phyloP scores from a whole-genome alignment of 2,888 invertebrate species.

The Diaprepes abbreviatus region DNA sequence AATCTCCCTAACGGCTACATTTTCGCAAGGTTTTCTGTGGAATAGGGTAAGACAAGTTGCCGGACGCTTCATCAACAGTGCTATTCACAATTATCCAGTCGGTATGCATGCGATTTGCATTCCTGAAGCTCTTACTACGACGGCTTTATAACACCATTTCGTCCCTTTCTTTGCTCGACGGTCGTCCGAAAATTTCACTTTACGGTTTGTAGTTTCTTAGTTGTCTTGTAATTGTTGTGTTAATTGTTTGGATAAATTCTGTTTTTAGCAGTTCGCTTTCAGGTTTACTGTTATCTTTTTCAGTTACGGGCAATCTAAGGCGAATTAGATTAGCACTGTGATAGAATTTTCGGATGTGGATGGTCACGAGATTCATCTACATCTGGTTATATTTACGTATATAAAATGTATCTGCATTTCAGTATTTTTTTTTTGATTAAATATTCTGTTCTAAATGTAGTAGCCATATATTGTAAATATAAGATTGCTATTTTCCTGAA shows the following conservation, averaged over 20 bases:
- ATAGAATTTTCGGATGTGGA: too few relatives aligned
- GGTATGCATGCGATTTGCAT: conserved; percentile 63
- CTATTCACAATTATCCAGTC: conserved; percentile 65
- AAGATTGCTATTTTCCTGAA: too few relatives aligned
- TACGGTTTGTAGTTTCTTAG: conserved; percentile 35
- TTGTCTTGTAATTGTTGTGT: conserved; percentile 39
- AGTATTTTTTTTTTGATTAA: too few relatives aligned
- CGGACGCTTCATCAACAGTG: conserved; percentile 67
- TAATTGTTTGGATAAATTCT: conserved; percentile 39
- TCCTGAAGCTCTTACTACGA: conserved; percentile 51
- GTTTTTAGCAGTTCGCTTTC: conserved; percentile 23
- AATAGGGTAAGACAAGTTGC: conserved; percentile 53
- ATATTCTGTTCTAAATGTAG: too few relatives aligned
- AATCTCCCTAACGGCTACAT: conserved; percentile 16
- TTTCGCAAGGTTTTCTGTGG: conserved; percentile 19
- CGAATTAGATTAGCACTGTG: too few relatives aligned
- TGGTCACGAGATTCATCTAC: too few relatives aligned
- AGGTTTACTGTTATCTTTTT: neutral
- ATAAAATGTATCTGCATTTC: too few relatives aligned
- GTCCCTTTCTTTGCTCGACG: conserved; percentile 42
- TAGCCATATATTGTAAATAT: too few relatives aligned
- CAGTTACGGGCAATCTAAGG: too few relatives aligned
- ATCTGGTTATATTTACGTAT: too few relatives aligned
- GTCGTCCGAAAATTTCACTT: conserved; percentile 40
- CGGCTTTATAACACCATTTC: conserved; percentile 42